A percentile compares a stretch with the other conserved stretches of the same genome.
These are phyloP conservation scores for Metalampra italica DNA, from an alignment of 2,888 invertebrate genomes.

Conservation along the genomic window DNA sequence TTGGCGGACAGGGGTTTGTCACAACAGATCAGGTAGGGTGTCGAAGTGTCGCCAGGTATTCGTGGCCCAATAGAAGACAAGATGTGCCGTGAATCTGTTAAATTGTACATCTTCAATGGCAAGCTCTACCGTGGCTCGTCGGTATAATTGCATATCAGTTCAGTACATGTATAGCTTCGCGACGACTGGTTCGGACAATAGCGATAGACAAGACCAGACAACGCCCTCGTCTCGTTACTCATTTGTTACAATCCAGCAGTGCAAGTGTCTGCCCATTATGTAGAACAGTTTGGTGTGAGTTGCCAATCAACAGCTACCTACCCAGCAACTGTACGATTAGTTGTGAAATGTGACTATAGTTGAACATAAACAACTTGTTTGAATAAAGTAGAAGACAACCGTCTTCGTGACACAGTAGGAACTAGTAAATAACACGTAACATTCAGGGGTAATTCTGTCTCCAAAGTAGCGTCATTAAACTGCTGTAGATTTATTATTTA, in stretches of 20 bases:
- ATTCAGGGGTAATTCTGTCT: too few relatives aligned
- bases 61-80: too few relatives aligned
- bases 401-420: too few relatives aligned
- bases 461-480: too few relatives aligned
- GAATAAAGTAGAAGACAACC: neutral
- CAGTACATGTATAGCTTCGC: constrained; percentile 15
- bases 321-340: constrained; percentile 17
- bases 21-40: too few relatives aligned
- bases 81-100: too few relatives aligned
- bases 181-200: constrained; percentile 36
- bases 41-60: too few relatives aligned
- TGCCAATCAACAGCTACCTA: constrained; percentile 38
- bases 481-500: too few relatives aligned
- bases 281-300: constrained; percentile 18
- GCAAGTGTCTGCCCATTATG: constrained; percentile 20
- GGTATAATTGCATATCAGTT: too few relatives aligned
- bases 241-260: constrained; percentile 27
- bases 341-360: constrained; percentile 32
- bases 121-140: too few relatives aligned
- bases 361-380: constrained; percentile 2
- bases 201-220: constrained; percentile 15
- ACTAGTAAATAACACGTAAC: too few relatives aligned
- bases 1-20: too few relatives aligned
- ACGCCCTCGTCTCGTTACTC: constrained; percentile 28
- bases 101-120: neutral